phyloP scores from a whole-genome alignment of 2,113 vertebrate genomes.

The Centropus bengalensis region DNA sequence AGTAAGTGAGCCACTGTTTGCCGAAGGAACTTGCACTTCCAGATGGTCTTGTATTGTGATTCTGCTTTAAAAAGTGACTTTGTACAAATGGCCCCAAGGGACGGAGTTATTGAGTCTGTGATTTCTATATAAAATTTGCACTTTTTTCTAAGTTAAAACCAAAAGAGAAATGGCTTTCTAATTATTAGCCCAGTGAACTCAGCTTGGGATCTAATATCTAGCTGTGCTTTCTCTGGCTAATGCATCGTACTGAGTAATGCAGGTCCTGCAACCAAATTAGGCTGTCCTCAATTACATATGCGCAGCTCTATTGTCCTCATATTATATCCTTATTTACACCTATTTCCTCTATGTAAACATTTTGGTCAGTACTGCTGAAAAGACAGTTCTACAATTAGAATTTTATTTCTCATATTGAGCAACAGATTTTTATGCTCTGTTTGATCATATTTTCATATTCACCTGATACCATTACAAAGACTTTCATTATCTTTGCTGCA shows the following conservation, averaged over 20 bases:
- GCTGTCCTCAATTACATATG: conserved; percentile 1
- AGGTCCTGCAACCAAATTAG: not conserved
- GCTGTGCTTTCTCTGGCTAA: conserved; percentile 31
- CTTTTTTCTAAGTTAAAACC: conserved; percentile 26
- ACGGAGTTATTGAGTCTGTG: conserved; percentile 3
- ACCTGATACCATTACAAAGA: not conserved
- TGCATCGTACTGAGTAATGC: conserved; percentile 4
- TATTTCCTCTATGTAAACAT: not conserved
- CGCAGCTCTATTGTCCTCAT: not conserved
- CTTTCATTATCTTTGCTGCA: not conserved
- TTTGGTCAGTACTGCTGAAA: not conserved
- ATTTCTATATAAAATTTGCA: conserved; percentile 45
- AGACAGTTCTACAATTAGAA: not conserved
- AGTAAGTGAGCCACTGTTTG: not conserved
- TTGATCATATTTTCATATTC: conserved; percentile 19
- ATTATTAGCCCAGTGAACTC: conserved; percentile 39
- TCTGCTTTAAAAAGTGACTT: conserved; percentile 49
- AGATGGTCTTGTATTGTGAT: conserved; percentile 34
- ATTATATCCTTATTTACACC: not conserved
- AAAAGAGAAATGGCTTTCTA: conserved; percentile 8
- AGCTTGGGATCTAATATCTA: conserved; percentile 33
- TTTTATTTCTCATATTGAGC: not conserved
- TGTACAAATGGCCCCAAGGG: conserved; percentile 26
- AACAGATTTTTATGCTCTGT: not conserved
- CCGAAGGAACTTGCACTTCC: conserved; percentile 23